Evolutionary conservation across 2,888 invertebrate genomes (phyloP).

Genomic region (Netelia melanura): DNA sequence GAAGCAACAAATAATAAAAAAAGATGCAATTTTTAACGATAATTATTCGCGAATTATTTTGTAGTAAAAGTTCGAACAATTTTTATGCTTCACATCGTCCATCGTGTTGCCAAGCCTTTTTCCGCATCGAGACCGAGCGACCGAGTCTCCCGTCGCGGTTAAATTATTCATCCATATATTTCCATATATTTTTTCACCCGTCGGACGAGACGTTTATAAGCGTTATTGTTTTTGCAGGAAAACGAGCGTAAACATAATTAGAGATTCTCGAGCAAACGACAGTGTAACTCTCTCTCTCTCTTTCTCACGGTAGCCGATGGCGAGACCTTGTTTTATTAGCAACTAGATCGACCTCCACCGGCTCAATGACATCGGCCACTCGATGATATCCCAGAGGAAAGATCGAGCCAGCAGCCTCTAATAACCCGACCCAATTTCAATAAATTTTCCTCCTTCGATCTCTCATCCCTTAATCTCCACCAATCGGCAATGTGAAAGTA

Average conservation of each 20-base stretch:
- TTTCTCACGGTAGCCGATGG: constrained; percentile 22
- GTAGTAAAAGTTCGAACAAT: neutral
- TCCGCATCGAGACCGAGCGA: too few species aligned
- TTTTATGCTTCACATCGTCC: neutral
- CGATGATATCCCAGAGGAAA: constrained; percentile 13
- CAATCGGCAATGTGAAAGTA: neutral
- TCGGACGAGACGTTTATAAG: neutral
- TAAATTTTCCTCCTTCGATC: neutral
- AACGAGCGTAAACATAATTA: constrained; percentile 53
- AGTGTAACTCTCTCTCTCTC: neutral
- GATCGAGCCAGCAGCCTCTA: constrained; percentile 21
- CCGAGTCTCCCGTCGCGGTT: neutral
- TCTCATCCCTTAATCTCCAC: too few species aligned
- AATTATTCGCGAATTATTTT: neutral
- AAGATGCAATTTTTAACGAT: neutral
- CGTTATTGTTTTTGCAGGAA: constrained; percentile 45
- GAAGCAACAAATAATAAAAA: too few species aligned
- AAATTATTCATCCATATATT: constrained; percentile 52
- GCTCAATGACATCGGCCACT: constrained; percentile 44
- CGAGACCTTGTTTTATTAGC: constrained; percentile 42
- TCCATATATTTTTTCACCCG: constrained; percentile 32
- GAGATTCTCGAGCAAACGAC: constrained; percentile 44
- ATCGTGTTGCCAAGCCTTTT: too few species aligned
- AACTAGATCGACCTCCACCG: constrained; percentile 46
- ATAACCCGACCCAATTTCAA: constrained; percentile 55